A percentile compares a stretch with the other conserved stretches of the same genome.
phyloP scores from a whole-genome alignment of 2,888 invertebrate genomes.

The Ennomos erosarius region DNA sequence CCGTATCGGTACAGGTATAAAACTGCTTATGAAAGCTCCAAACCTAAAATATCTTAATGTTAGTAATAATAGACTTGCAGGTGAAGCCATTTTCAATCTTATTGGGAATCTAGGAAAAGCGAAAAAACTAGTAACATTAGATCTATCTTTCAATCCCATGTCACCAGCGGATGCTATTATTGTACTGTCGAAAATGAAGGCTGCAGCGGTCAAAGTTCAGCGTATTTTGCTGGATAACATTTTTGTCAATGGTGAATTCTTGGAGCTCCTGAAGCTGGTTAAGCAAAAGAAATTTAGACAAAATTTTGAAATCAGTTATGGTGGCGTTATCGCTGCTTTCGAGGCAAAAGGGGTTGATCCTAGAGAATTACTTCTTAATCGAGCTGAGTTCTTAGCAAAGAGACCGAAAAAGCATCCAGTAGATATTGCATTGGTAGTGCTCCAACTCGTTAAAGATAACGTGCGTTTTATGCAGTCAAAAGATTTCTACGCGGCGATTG shows the following conservation, averaged over 20 bases:
- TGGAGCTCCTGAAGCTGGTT: slow-evolving; percentile 45
- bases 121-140: slow-evolving; percentile 54
- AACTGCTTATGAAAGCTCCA: slow-evolving; percentile 47
- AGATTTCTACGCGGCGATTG: slow-evolving; percentile 47
- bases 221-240: slow-evolving; percentile 62
- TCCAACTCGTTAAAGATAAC: slow-evolving; percentile 57
- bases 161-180: slow-evolving; percentile 53
- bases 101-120: slow-evolving; percentile 47
- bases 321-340: slow-evolving; percentile 46
- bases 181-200: slow-evolving; percentile 53
- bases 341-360: slow-evolving; percentile 48
- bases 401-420: slow-evolving; percentile 51
- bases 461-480: slow-evolving; percentile 45
- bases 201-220: slow-evolving; percentile 49
- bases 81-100: slow-evolving; percentile 50
- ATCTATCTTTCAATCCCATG: slow-evolving; percentile 67
- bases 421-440: slow-evolving; percentile 58
- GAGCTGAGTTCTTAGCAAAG: slow-evolving; percentile 57
- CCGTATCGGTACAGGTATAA: slow-evolving; percentile 54
- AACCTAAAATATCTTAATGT: slow-evolving; percentile 54
- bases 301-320: slow-evolving; percentile 55
- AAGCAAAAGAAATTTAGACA: slow-evolving; percentile 47
- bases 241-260: slow-evolving; percentile 51
- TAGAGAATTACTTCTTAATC: slow-evolving; percentile 59
- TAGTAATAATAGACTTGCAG: slow-evolving; percentile 61